Percentiles rank a stretch among this genome's conserved stretches.
phyloP scores from a whole-genome alignment of 2,797 vertebrate genomes.

The Amblyopsis hoosieri region DNA sequence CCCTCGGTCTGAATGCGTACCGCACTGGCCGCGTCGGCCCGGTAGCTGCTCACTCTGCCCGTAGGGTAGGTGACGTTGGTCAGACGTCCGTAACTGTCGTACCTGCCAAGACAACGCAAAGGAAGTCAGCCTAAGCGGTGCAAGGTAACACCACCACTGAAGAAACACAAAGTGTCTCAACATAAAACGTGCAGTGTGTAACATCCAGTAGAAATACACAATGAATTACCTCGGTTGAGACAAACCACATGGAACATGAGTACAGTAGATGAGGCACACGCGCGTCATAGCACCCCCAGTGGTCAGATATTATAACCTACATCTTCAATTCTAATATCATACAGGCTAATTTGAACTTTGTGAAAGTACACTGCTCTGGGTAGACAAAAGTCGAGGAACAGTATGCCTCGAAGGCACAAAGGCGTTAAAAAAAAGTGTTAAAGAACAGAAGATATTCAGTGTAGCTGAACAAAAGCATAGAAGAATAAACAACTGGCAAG shows the following conservation, averaged over 20 bases:
- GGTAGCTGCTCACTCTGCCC: conserved; percentile 95
- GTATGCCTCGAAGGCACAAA: conserved; percentile 7
- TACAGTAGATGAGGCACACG: no score
- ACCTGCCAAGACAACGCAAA: conserved; percentile 77
- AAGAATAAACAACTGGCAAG: conserved; percentile 6
- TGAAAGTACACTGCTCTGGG: no score
- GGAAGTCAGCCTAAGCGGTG: conserved; percentile 32
- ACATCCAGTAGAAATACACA: no score
- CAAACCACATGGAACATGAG: no score
- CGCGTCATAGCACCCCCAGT: no score
- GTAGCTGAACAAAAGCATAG: neutral
- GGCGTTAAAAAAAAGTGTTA: neutral
- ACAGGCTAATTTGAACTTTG: no score
- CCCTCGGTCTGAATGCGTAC: conserved; percentile 92
- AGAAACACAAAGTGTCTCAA: neutral
- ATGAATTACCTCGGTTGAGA: no score
- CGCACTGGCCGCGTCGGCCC: conserved; percentile 88
- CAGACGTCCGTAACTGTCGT: conserved; percentile 92
- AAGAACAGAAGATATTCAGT: neutral
- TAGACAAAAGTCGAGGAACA: no score
- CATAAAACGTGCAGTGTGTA: no score
- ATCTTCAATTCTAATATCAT: no score
- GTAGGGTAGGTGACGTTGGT: conserved; percentile 98
- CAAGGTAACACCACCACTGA: neutral
- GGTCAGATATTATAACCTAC: no score